These are phyloP conservation scores for Pangasius krempfi DNA, from an alignment of 2,797 vertebrate genomes.

Conservation along the genomic window DNA sequence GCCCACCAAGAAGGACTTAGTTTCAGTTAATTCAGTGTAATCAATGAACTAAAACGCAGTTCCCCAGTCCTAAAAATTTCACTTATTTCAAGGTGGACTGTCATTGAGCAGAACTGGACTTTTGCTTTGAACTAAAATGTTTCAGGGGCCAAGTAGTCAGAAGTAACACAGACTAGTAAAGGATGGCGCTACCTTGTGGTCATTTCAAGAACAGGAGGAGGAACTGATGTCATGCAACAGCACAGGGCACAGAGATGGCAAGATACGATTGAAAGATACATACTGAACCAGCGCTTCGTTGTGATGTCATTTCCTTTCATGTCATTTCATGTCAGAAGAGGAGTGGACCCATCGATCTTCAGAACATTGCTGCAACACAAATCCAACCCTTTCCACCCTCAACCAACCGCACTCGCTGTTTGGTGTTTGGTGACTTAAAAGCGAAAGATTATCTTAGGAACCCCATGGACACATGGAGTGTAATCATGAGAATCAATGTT, in stretches of 20 bases:
- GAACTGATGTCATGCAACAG: conserved; percentile 80
- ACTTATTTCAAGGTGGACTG: conserved; percentile 8
- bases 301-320: conserved; percentile 74
- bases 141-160: conserved; percentile 31
- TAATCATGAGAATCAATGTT: not conserved
- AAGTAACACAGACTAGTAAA: conserved; percentile 25
- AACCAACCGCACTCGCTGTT: conserved; percentile 42
- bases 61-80: conserved; percentile 2
- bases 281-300: conserved; percentile 78
- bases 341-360: conserved; percentile 72
- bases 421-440: not conserved
- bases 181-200: conserved; percentile 40
- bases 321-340: conserved; percentile 77
- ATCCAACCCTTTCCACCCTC: conserved; percentile 64
- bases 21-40: conserved; percentile 11
- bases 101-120: conserved; percentile 26
- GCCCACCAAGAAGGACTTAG: not conserved
- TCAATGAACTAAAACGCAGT: not conserved
- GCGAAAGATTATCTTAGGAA: not conserved
- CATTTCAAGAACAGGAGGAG: conserved; percentile 60
- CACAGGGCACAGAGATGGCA: conserved; percentile 74
- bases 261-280: conserved; percentile 76
- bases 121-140: conserved; percentile 21
- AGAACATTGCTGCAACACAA: conserved; percentile 80
- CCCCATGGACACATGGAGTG: not conserved